Evolutionary conservation across 2,888 invertebrate genomes (phyloP).

Genomic region (Pinctada fucata): DNA sequence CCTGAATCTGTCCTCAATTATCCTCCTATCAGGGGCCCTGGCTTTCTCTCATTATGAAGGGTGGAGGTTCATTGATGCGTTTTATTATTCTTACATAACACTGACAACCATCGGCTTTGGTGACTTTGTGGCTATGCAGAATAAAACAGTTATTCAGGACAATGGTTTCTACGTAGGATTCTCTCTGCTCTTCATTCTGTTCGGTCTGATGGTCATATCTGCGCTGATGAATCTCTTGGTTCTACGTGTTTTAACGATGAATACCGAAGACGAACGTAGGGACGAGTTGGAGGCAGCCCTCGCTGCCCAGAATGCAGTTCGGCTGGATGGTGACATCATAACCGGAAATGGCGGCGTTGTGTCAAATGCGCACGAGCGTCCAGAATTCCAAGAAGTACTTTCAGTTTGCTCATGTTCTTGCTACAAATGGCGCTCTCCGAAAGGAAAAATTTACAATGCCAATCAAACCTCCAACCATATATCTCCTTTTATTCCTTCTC

Average conservation of each 20-base stretch:
- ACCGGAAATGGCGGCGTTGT: conserved; percentile 79
- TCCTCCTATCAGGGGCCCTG: conserved; percentile 95
- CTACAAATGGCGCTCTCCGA: conserved; percentile 77
- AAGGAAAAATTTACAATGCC: conserved; percentile 77
- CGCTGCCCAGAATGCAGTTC: conserved; percentile 95
- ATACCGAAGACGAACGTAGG: conserved; percentile 97
- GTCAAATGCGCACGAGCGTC: conserved; percentile 74
- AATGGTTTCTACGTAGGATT: conserved; percentile 98
- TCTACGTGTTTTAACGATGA: conserved; percentile 96
- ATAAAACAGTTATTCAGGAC: conserved; percentile 94
- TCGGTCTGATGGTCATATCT: conserved; percentile 98
- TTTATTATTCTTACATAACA: conserved; percentile 99
- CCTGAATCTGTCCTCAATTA: conserved; percentile 89
- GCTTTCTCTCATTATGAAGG: conserved; percentile 96
- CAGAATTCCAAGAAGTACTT: conserved; percentile 81
- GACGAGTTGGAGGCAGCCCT: conserved; percentile 95
- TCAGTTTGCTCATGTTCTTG: conserved; percentile 92
- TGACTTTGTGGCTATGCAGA: conserved; percentile 98
- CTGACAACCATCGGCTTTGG: conserved; percentile 97
- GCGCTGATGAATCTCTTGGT: conserved; percentile 98
- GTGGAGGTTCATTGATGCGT: conserved; percentile 92
- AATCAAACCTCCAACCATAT: conserved; percentile 79
- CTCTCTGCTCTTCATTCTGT: conserved; percentile 97
- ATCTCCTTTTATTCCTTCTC: conserved; percentile 78
- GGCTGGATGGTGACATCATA: conserved; percentile 97